Conservation (phyloP, 1,140 invertebrate species). For the Danaus melanippus region DNA sequence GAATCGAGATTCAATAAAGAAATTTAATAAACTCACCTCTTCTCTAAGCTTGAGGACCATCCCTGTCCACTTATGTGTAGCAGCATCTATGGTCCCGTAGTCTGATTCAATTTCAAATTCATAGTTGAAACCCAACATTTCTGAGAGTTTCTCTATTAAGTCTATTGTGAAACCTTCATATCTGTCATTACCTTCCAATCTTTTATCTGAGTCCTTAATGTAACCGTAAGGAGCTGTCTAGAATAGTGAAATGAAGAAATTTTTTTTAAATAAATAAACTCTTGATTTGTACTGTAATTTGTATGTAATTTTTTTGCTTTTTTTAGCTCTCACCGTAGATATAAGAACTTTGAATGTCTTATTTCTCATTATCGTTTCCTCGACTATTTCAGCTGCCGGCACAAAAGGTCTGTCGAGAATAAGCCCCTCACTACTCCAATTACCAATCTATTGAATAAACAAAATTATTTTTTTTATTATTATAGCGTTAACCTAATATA, state of each 20-base stretch:
- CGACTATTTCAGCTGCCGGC: conserved; percentile 39
- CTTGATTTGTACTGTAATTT: too few relatives aligned
- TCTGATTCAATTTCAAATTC: conserved; percentile 84
- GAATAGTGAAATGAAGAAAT: conserved; percentile 14
- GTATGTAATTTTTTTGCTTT: too few relatives aligned
- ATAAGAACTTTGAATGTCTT: conserved; percentile 84
- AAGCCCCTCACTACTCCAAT: conserved; percentile 37
- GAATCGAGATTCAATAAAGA: background rate
- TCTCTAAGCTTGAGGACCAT: conserved; percentile 88
- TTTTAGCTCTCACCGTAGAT: conserved; percentile 77
- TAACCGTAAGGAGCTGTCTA: conserved; percentile 88
- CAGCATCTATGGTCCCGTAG: conserved; percentile 79
- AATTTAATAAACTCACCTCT: conserved; percentile 73
- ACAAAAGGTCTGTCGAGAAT: conserved; percentile 33
- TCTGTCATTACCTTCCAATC: conserved; percentile 83
- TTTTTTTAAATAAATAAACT: background rate
- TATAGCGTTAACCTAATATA: too few relatives aligned
- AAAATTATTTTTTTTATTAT: conserved; percentile 4
- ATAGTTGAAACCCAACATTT: conserved; percentile 89
- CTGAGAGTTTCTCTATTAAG: conserved; percentile 82
- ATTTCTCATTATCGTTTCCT: conserved; percentile 53
- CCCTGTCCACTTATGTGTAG: conserved; percentile 86
- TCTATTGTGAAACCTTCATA: conserved; percentile 87
- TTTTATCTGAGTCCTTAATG: conserved; percentile 78
- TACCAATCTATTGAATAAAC: conserved; percentile 40